Conservation (phyloP, 1,140 invertebrate species). For the Papilio machaon region DNA sequence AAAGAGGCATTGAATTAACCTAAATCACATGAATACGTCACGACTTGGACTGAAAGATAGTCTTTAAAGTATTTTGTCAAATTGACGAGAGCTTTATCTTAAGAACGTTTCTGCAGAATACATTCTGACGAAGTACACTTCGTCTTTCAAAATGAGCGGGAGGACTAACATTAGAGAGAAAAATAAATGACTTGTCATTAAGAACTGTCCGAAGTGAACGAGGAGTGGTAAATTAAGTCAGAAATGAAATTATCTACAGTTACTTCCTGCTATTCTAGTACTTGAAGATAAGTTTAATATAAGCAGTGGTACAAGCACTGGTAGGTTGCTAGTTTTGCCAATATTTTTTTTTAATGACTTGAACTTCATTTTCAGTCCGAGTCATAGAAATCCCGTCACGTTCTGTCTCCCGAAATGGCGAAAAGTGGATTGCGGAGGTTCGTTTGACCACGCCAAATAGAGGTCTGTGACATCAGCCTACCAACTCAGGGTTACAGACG, state of each 20-base stretch:
- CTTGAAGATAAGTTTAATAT: not conserved
- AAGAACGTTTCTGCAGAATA: not conserved
- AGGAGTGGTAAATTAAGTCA: slow-evolving; percentile 18
- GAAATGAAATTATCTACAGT: slow-evolving; percentile 14
- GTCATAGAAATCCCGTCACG: too few relatives aligned
- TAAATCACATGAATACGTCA: not conserved
- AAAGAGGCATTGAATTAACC: not conserved
- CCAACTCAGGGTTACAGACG: too few relatives aligned
- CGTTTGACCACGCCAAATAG: too few relatives aligned
- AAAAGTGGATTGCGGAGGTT: too few relatives aligned
- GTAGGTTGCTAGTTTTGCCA: too few relatives aligned
- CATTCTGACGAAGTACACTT: not conserved
- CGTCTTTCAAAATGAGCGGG: slow-evolving; percentile 4
- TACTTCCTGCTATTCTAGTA: slow-evolving; percentile 6
- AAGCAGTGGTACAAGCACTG: too few relatives aligned
- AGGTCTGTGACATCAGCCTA: too few relatives aligned
- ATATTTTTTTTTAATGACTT: too few relatives aligned
- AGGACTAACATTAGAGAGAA: slow-evolving; percentile 21
- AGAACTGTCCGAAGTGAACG: slow-evolving; percentile 18
- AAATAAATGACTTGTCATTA: slow-evolving; percentile 21
- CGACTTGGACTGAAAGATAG: not conserved
- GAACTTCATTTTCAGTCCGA: too few relatives aligned
- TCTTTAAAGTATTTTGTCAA: not conserved
- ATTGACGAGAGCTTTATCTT: not conserved
- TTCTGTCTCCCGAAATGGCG: too few relatives aligned